A percentile compares a stretch with the other conserved stretches of the same genome.
phyloP scores from a whole-genome alignment of 1,140 invertebrate genomes.

The Hylyphantes graminicola region DNA sequence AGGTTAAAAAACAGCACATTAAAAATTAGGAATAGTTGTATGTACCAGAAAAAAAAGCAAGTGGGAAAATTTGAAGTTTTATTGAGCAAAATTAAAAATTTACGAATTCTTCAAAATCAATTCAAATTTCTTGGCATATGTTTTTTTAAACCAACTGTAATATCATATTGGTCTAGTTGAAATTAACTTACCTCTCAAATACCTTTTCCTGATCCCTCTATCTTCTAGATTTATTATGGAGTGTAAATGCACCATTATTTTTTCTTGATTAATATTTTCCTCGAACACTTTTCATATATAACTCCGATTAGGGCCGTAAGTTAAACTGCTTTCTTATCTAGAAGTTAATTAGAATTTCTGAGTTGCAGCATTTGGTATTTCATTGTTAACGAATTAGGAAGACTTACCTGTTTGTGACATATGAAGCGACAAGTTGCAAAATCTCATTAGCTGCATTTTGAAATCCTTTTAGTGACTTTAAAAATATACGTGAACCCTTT shows the following conservation, averaged over 20 bases:
- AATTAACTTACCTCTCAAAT: background rate
- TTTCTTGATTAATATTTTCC: conserved; percentile 26
- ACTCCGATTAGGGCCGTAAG: background rate
- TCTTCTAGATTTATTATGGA: conserved; percentile 18
- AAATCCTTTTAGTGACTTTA: too few species aligned
- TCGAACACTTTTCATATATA: conserved; percentile 16
- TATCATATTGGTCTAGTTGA: background rate
- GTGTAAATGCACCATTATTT: conserved; percentile 5
- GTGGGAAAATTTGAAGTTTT: background rate
- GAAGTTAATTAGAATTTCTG: conserved; percentile 24
- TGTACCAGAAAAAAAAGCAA: background rate
- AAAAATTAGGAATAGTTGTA: background rate
- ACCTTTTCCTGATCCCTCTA: conserved; percentile 16
- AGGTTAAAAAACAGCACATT: background rate
- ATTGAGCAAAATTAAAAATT: too few species aligned
- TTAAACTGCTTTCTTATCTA: background rate
- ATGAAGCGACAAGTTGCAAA: too few species aligned
- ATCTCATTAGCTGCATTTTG: too few species aligned
- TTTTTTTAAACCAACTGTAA: background rate
- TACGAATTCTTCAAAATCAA: background rate
- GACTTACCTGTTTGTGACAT: too few species aligned
- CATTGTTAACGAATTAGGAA: too few species aligned
- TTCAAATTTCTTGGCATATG: background rate
- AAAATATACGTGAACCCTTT: too few species aligned
- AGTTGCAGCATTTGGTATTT: background rate